phyloP scores from a whole-genome alignment of 2,113 vertebrate genomes.

The Rousettus leschenaultii region DNA sequence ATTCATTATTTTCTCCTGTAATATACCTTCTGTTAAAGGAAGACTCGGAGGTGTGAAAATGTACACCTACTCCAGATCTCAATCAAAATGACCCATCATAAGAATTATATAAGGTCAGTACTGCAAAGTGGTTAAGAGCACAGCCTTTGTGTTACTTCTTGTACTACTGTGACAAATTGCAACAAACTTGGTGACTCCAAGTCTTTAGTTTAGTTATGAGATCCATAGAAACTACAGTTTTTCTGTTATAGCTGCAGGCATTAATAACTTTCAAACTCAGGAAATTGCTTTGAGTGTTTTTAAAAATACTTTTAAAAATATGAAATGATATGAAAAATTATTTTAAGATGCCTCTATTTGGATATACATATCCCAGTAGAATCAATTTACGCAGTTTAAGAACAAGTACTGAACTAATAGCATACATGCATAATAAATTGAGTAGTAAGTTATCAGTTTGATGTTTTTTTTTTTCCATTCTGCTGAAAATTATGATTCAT shows the following conservation, averaged over 20 bases:
- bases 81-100: not conserved
- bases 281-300: slow-evolving; percentile 63
- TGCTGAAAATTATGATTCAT: not conserved
- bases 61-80: not conserved
- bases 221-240: slow-evolving; percentile 52
- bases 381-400: not conserved
- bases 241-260: slow-evolving; percentile 52
- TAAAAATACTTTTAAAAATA: slow-evolving; percentile 52
- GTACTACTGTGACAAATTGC: not conserved
- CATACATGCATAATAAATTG: not conserved
- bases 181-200: not conserved
- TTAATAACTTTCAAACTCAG: slow-evolving; percentile 65
- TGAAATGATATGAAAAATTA: slow-evolving; percentile 16
- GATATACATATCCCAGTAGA: not conserved
- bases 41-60: not conserved
- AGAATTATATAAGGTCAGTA: not conserved
- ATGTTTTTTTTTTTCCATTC: not conserved
- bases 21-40: not conserved
- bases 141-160: not conserved
- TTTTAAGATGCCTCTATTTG: not conserved
- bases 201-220: slow-evolving; percentile 34
- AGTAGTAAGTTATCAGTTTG: not conserved
- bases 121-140: not conserved
- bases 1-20: not conserved
- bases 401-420: not conserved